A percentile compares a stretch with the other conserved stretches of the same genome.
Evolutionary conservation across 1,140 invertebrate species (phyloP).

Genomic region (Reticulitermes speratus): DNA sequence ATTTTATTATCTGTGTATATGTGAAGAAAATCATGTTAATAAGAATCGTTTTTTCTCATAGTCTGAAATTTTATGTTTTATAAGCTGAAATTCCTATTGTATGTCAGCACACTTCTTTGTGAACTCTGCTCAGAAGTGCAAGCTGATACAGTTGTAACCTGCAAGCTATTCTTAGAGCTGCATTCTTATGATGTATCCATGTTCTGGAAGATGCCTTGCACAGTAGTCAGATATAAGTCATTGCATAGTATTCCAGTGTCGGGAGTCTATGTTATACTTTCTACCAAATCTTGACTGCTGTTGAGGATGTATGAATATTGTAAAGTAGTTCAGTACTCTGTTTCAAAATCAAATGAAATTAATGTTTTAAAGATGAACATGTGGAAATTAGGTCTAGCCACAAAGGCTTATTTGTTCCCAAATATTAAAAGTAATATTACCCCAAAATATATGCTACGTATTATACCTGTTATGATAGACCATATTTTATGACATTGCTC

Average conservation of each 20-base stretch:
- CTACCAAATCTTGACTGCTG: background rate
- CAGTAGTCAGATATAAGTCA: background rate
- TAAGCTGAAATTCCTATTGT: background rate
- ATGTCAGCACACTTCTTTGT: background rate
- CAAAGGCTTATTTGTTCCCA: slow-evolving; percentile 15
- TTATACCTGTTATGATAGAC: background rate
- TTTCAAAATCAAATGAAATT: background rate
- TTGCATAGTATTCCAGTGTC: slow-evolving; percentile 1
- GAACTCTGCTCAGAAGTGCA: background rate
- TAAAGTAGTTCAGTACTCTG: slow-evolving; percentile 9
- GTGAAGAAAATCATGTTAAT: background rate
- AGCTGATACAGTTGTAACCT: background rate
- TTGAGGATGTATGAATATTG: background rate
- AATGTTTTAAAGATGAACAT: background rate
- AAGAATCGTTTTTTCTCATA: background rate
- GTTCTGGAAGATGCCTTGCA: slow-evolving; percentile 12
- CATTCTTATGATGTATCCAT: slow-evolving; percentile 13
- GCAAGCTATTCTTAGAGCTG: slow-evolving; percentile 8
- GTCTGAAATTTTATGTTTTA: background rate
- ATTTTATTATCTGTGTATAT: background rate
- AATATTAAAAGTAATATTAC: background rate
- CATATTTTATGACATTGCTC: background rate
- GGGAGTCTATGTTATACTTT: slow-evolving; percentile 1
- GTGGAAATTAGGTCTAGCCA: background rate
- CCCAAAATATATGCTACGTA: background rate